These are phyloP conservation scores for Lordiphosa mommai DNA, from an alignment of 1,140 invertebrate genomes.

Conservation along the genomic window DNA sequence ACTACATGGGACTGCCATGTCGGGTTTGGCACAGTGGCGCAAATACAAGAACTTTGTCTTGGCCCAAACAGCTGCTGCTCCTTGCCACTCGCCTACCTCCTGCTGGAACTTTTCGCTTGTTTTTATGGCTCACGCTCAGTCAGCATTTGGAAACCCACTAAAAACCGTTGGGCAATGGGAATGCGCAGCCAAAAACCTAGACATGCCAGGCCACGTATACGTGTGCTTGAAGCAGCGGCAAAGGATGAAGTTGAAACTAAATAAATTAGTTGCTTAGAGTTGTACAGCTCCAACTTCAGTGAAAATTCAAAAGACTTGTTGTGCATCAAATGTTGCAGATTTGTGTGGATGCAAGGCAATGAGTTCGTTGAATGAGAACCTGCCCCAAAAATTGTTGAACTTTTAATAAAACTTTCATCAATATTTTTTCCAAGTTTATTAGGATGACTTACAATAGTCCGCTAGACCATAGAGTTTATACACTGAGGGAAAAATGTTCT, in stretches of 20 bases:
- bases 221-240: slow-evolving; percentile 9
- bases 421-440: too few relatives aligned
- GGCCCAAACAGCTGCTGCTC: slow-evolving; percentile 6
- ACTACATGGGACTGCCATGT: slow-evolving; percentile 46
- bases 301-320: neutral
- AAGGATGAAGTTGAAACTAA: slow-evolving; percentile 26
- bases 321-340: neutral
- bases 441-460: too few relatives aligned
- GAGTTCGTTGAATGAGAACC: neutral
- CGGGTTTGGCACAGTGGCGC: slow-evolving; percentile 46
- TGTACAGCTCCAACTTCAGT: neutral
- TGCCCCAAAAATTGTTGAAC: too few relatives aligned
- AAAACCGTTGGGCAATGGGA: slow-evolving; percentile 38
- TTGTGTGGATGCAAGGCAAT: neutral
- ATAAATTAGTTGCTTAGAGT: slow-evolving; percentile 34
- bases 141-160: slow-evolving; percentile 65
- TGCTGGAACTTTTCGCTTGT: slow-evolving; percentile 33
- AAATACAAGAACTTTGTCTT: slow-evolving; percentile 9
- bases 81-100: slow-evolving; percentile 12
- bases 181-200: slow-evolving; percentile 32
- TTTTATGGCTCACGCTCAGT: slow-evolving; percentile 34
- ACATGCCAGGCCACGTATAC: slow-evolving; percentile 18
- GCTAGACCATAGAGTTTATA: too few relatives aligned
- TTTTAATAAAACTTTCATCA: too few relatives aligned
- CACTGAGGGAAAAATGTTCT: too few relatives aligned